These are phyloP conservation scores for Vombatus ursinus DNA, from an alignment of 2,113 vertebrate species.

Conservation along the genomic window DNA sequence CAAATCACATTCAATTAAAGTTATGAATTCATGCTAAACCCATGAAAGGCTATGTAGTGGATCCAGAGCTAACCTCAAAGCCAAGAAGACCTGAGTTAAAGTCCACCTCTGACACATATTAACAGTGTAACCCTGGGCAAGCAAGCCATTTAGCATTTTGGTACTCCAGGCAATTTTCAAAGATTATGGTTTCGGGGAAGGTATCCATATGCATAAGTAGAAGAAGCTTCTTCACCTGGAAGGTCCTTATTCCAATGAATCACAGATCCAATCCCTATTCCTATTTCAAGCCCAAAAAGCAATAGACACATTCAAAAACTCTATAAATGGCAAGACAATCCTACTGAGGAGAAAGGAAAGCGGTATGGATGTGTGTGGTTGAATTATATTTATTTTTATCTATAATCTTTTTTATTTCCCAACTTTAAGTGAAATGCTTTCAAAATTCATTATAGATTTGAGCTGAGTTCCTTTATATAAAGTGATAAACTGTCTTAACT, in stretches of 20 bases:
- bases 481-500: slow-evolving; percentile 49
- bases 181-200: not conserved
- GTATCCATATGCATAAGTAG: not conserved
- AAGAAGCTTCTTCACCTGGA: not conserved
- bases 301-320: slow-evolving; percentile 8
- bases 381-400: slow-evolving; percentile 54
- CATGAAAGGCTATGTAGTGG: not conserved
- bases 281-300: not conserved
- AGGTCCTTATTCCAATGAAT: not conserved
- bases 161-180: not conserved
- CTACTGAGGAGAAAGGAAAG: not conserved
- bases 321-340: not conserved
- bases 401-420: slow-evolving; percentile 55
- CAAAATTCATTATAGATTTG: slow-evolving; percentile 54
- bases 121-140: not conserved
- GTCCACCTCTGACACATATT: not conserved
- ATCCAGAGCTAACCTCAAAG: not conserved
- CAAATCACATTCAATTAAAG: not conserved
- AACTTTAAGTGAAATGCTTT: slow-evolving; percentile 52
- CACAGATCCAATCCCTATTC: not conserved
- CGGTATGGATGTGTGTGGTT: not conserved
- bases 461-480: slow-evolving; percentile 35
- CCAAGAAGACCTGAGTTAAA: not conserved
- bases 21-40: not conserved
- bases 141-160: not conserved